phyloP scores from a whole-genome alignment of 2,797 vertebrate genomes.

The Chloroceryle inda region DNA sequence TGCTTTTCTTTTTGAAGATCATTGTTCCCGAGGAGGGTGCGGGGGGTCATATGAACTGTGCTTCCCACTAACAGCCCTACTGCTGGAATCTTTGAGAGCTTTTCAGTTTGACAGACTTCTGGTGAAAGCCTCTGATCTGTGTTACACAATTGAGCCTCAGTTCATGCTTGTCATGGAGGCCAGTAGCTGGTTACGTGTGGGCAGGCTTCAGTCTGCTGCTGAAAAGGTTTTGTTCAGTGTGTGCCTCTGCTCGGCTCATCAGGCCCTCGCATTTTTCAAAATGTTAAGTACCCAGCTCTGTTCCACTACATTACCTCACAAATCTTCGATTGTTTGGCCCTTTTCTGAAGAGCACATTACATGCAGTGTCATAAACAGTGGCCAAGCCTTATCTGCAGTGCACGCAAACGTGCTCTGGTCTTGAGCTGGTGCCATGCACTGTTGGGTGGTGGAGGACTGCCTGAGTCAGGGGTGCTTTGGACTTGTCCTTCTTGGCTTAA shows the following conservation, averaged over 20 bases:
- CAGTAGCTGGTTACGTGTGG: constrained; percentile 18
- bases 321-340: constrained; percentile 1
- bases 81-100: constrained; percentile 35
- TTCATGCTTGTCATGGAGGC: background rate
- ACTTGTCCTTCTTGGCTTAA: background rate
- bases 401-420: background rate
- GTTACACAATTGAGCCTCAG: constrained; percentile 24
- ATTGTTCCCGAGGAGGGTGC: background rate
- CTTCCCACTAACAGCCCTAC: background rate
- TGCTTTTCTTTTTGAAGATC: background rate
- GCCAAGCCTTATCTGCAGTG: background rate
- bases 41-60: background rate
- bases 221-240: constrained; percentile 39
- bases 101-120: constrained; percentile 35
- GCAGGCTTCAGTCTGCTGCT: constrained; percentile 45
- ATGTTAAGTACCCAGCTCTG: constrained; percentile 44
- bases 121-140: constrained; percentile 17
- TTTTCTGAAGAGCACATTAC: constrained; percentile 26
- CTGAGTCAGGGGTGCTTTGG: background rate
- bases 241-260: background rate
- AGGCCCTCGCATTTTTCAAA: constrained; percentile 9
- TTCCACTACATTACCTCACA: constrained; percentile 49
- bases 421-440: background rate
- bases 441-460: background rate
- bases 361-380: rapidly evolving